Conservation (phyloP, 2,113 vertebrate species). For the Pachycephala philippinensis region DNA sequence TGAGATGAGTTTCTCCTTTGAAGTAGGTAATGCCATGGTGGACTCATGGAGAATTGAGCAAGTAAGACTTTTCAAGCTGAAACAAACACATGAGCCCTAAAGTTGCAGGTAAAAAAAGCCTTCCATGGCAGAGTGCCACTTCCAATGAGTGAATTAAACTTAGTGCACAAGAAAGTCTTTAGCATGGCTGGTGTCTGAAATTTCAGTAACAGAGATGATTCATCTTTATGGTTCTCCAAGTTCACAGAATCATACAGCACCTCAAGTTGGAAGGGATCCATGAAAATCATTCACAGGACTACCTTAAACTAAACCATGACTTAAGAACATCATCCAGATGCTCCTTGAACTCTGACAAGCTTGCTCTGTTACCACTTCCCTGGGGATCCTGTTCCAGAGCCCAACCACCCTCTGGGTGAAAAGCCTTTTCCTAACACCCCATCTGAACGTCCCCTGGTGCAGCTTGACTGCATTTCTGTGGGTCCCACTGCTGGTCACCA, state of each 20-base stretch:
- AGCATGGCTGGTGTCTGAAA: not conserved
- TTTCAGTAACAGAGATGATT: not conserved
- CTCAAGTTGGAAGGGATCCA: not conserved
- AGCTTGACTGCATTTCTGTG: not conserved
- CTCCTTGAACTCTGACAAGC: not conserved
- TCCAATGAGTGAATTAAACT: not conserved
- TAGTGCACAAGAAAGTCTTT: not conserved
- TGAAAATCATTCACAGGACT: not conserved
- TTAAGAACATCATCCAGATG: not conserved
- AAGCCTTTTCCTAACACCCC: not conserved
- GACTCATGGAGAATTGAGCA: not conserved
- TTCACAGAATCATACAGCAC: not conserved
- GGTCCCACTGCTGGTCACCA: not conserved
- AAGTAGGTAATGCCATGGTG: not conserved
- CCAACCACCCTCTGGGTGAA: not conserved
- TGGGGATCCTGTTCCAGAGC: not conserved
- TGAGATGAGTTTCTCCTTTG: not conserved
- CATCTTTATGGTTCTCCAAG: not conserved
- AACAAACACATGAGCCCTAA: not conserved
- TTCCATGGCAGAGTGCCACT: not conserved
- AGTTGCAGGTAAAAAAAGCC: not conserved
- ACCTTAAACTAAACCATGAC: not conserved
- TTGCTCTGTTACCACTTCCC: not conserved
- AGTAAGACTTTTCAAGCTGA: not conserved
- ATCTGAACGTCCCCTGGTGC: rapidly evolving